Base-by-base conservation (phyloP, 1,140 invertebrate species). In the Camponotus pennsylvanicus region DNA sequence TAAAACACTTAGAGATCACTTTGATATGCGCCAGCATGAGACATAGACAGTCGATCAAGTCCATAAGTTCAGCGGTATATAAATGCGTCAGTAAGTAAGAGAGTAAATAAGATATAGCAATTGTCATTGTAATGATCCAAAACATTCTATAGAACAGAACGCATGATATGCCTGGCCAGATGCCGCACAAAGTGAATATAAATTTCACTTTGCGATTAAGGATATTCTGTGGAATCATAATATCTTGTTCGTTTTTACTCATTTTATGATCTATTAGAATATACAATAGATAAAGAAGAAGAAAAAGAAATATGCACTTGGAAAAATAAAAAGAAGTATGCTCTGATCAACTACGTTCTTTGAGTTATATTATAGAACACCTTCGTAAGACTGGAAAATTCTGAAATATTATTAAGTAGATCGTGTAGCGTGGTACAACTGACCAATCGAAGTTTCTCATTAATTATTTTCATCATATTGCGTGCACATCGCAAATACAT, bases 381-480 rank as follows among this genome's bases (percentile, higher is more conserved):
- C 3, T 49, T 2, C 4, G 9, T 11, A n/a, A 40, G 7, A 52
- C 3, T 18, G 4, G 1, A 6, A 66, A 6, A 59, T 78, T 3
- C 37, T 76, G 21, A 61, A 61, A 61, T 3, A 61, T 76, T 9
- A 61, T 42, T n/a, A 61, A 76, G 32, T 0, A 27, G 6, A 18
- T 18, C 13, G 11, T 57, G 32, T 9, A 61, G 15, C 2, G 2
- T 15, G 8, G 11, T 3, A 11, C n/a, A 18, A 40, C 5, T 34
- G 27, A 45, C 13, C 27, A 77, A 45, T 45, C 3, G 42, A 64
- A 63, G 11, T 32, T 32, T 21, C 18, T 55, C 7, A 69, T 69
- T 69, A 79, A 67, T 52, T 67, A 79, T 79, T 69, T 32, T 66
- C 45, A 45, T 63, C 27, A 6, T 66, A 15, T 15, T 34, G 40